Evolutionary conservation across 2,113 vertebrate species (phyloP), one percentile per base, ranked within the genome.

Genomic region (Ameiurus melas): DNA sequence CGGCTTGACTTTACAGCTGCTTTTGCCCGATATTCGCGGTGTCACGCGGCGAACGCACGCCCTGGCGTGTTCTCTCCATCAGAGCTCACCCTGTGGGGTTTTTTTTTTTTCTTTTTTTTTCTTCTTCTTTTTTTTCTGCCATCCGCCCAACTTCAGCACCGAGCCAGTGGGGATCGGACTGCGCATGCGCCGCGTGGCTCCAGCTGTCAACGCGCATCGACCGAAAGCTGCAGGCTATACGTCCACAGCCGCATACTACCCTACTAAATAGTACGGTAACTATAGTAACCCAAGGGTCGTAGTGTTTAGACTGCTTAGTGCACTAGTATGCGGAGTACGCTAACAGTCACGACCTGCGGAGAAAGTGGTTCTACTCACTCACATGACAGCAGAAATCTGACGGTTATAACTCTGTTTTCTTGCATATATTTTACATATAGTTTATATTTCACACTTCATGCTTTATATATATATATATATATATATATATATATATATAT

Each of bases 91-190:
- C 17, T 51, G 47, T 30, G 36, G 36, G 2, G 36, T 36, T 36
- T 36, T 36, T 36, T 36, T 36, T 2, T 36, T 36, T 36, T 36
- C 2, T 36, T 36, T 36, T 36, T 36, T 36, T 36, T 36, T 2
- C 2, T 36, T 36, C 2, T 36, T 2, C 36, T 36, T 36, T 36
- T 85, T 93, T 93, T 83, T 93, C 94, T 94, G 93, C 94, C 95
- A 96, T 96, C 95, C 96, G 95, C 96, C 95, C 96, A 95, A 95
- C 95, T 96, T 96, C 96, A 96, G 95, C 95, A 96, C 95, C 96
- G 95, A 95, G 95, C 94, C 94, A 94, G 94, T 93, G 95, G 94
- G 89, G 85, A 94, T 27, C 94, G 94, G 94, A 95, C 94, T 95
- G 95, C 95, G 96, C 96, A 96, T 85, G 96, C 94, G 95, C 93